Percentiles rank a stretch among this genome's conserved stretches.
Conservation (phyloP, 2,797 vertebrate species). For the Adrianichthys oophorus region DNA sequence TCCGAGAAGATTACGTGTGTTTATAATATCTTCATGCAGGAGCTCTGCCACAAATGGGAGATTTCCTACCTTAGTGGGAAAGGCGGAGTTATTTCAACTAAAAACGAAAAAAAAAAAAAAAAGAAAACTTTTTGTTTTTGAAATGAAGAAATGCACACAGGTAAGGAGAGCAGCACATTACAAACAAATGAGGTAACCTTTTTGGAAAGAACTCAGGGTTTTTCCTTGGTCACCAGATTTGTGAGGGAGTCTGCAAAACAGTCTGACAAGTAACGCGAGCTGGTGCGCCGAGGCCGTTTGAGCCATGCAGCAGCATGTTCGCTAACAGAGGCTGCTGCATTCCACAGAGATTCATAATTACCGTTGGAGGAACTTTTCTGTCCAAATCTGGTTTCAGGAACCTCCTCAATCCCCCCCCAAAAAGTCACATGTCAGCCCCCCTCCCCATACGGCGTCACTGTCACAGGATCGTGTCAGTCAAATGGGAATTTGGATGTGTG, state of each 20-base stretch:
- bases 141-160: not conserved
- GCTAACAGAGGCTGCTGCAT: slow-evolving; percentile 68
- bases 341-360: slow-evolving; percentile 81
- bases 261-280: slow-evolving; percentile 29
- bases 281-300: slow-evolving; percentile 31
- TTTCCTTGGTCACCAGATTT: no score
- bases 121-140: not conserved
- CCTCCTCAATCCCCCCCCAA: not conserved
- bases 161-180: no score
- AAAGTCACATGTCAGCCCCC: not conserved
- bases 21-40: not conserved
- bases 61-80: slow-evolving; percentile 12
- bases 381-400: slow-evolving; percentile 53
- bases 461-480: no score
- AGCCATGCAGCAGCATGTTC: slow-evolving; percentile 78
- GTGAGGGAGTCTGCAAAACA: slow-evolving; percentile 7
- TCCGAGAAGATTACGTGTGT: slow-evolving; percentile 1
- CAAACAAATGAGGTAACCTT: no score
- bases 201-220: no score
- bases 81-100: not conserved
- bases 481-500: no score
- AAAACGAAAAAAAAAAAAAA: slow-evolving; percentile 9
- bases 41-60: slow-evolving; percentile 2
- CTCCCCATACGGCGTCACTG: not conserved
- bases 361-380: slow-evolving; percentile 64